Percentiles rank a stretch among this genome's conserved stretches.
Conservation (phyloP, 1,140 invertebrate species). For the Vanessa tameamea region DNA sequence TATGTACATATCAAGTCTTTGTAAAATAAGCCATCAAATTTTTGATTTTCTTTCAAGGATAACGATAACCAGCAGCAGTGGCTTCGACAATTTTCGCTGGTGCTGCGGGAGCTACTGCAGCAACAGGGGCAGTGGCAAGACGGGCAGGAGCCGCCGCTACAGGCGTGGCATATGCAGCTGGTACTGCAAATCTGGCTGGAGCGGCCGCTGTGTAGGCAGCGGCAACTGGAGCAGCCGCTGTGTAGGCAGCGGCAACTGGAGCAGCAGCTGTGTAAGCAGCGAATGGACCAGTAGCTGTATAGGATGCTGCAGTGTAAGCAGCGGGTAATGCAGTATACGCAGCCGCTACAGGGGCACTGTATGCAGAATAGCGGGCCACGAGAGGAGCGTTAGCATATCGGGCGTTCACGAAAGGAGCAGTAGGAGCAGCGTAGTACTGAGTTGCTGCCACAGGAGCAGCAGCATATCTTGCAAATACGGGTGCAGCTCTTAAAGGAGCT, state of each 20-base stretch:
- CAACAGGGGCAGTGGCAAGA: slow-evolving; percentile 35
- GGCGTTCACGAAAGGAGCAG: slow-evolving; percentile 39
- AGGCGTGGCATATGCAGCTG: slow-evolving; percentile 37
- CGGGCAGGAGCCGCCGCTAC: slow-evolving; percentile 41
- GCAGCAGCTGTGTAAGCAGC: slow-evolving; percentile 33
- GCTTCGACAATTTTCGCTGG: slow-evolving; percentile 61
- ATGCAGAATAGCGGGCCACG: slow-evolving; percentile 38
- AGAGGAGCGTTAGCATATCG: slow-evolving; percentile 49
- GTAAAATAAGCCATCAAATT: slow-evolving; percentile 50
- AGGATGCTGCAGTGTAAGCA: slow-evolving; percentile 32
- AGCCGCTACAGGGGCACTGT: slow-evolving; percentile 19
- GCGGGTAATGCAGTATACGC: slow-evolving; percentile 38
- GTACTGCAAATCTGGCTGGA: slow-evolving; percentile 37
- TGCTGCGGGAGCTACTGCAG: slow-evolving; percentile 40
- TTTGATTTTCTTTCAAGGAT: slow-evolving; percentile 51
- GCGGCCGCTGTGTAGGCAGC: slow-evolving; percentile 37
- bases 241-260: slow-evolving; percentile 32
- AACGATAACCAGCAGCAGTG: slow-evolving; percentile 60
- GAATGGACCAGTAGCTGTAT: slow-evolving; percentile 41
- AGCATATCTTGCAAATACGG: slow-evolving; percentile 41
- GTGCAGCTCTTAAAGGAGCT: slow-evolving; percentile 38
- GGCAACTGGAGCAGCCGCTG: slow-evolving; percentile 32
- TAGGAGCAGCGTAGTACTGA: slow-evolving; percentile 27
- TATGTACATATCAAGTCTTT: slow-evolving; percentile 72
- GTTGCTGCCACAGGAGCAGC: slow-evolving; percentile 33